phyloP scores from a whole-genome alignment of 2,113 vertebrate species.

The Cyanoramphus novaezelandiae region DNA sequence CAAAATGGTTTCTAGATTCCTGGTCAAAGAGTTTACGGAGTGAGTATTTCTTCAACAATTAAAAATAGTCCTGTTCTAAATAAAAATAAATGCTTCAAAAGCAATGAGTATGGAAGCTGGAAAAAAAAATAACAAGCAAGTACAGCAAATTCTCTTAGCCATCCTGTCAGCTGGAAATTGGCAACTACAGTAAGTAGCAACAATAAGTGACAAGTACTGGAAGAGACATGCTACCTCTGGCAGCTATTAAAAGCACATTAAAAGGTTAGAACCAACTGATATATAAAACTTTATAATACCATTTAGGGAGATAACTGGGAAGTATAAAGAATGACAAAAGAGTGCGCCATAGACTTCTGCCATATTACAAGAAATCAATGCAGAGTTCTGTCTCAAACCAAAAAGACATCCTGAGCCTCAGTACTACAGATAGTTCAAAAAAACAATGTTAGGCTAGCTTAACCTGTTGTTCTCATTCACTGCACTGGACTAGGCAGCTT shows the following conservation, averaged over 20 bases:
- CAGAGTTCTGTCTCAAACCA: not conserved
- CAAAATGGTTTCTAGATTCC: slow-evolving; percentile 61
- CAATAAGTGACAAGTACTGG: slow-evolving; percentile 9
- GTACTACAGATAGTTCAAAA: not conserved
- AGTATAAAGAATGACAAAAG: not conserved
- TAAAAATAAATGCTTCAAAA: not conserved
- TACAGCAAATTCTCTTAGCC: not conserved
- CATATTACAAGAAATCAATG: not conserved
- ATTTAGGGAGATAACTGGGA: not conserved
- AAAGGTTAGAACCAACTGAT: not conserved
- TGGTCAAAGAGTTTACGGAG: slow-evolving; percentile 52
- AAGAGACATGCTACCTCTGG: slow-evolving; percentile 22
- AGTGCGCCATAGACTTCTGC: not conserved
- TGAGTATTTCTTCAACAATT: slow-evolving; percentile 45
- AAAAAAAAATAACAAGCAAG: not conserved
- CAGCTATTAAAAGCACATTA: not conserved
- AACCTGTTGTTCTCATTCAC: not conserved
- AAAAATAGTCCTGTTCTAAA: not conserved
- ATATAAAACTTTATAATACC: not conserved
- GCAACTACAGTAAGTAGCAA: not conserved
- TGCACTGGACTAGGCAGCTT: not conserved
- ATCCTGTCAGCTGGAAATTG: not conserved
- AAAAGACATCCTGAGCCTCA: not conserved
- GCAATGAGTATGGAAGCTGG: not conserved
- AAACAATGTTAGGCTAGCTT: not conserved